Evolutionary conservation across 2,888 invertebrate species (phyloP).

Genomic region (Amphipyra berbera): DNA sequence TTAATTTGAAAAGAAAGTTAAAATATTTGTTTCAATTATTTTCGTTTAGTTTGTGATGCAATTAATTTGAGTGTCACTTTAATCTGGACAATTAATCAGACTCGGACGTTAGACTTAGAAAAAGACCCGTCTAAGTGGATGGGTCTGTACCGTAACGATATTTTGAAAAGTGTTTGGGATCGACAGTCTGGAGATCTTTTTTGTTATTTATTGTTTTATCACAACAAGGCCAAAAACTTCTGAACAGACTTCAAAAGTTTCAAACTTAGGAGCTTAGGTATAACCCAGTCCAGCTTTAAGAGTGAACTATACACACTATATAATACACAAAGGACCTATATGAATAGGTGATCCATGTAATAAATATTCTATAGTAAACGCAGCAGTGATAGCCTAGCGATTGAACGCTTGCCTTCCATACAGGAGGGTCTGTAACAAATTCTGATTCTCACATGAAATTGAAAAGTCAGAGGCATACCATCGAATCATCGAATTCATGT

Average conservation of each 20-base stretch:
- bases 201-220: conserved; percentile 23
- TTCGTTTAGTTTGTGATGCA: conserved; percentile 24
- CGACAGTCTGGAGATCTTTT: conserved; percentile 25
- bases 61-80: conserved; percentile 41
- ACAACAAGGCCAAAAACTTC: conserved; percentile 16
- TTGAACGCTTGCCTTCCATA: no score
- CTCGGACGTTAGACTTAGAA: conserved; percentile 26
- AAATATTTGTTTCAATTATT: conserved; percentile 16
- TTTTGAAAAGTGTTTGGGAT: conserved; percentile 42
- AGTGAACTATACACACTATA: neutral
- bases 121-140: conserved; percentile 28
- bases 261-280: conserved; percentile 24
- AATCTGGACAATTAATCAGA: conserved; percentile 43
- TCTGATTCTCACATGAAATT: no score
- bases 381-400: no score
- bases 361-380: no score
- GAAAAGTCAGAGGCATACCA: no score
- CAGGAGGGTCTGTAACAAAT: no score
- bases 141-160: conserved; percentile 16
- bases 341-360: neutral
- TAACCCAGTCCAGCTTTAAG: conserved; percentile 15
- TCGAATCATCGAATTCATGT: no score
- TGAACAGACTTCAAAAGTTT: conserved; percentile 14
- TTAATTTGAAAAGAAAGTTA: neutral
- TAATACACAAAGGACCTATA: neutral